Conservation (phyloP, 1,140 invertebrate genomes). For the Platyura marginata region DNA sequence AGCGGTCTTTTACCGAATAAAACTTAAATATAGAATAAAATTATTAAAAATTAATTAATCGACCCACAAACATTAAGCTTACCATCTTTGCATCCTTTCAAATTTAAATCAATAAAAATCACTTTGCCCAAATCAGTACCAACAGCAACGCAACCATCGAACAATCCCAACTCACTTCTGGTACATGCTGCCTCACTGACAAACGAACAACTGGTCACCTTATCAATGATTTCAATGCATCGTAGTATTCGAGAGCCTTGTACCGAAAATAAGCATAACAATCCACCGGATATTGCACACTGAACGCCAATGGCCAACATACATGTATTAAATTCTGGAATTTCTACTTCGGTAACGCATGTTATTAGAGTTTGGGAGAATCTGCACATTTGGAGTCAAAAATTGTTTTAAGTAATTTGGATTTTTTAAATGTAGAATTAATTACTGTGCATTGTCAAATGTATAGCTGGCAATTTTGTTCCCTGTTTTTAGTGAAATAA, state of each 20-base stretch:
- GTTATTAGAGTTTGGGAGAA: slow-evolving; percentile 4
- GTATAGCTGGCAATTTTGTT: background rate
- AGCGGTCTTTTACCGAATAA: too few species aligned
- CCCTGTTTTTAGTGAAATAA: background rate
- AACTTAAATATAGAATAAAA: too few species aligned
- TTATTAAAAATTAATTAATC: too few species aligned
- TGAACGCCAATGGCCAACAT: slow-evolving; percentile 3
- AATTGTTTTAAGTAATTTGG: too few species aligned
- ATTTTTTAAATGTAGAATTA: too few species aligned
- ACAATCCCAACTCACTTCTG: background rate
- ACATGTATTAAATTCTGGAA: slow-evolving; percentile 1
- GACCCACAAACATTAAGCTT: background rate
- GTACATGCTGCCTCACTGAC: background rate
- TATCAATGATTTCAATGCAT: slow-evolving; percentile 1
- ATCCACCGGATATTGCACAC: background rate
- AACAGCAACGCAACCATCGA: slow-evolving; percentile 11
- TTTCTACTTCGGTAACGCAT: slow-evolving; percentile 6
- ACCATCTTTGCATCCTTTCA: slow-evolving; percentile 2
- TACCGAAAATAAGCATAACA: slow-evolving; percentile 2
- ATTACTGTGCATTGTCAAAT: background rate
- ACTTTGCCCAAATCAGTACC: slow-evolving; percentile 11
- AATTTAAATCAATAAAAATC: slow-evolving; percentile 14
- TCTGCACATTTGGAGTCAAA: background rate
- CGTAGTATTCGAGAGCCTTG: slow-evolving; percentile 9
- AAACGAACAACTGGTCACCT: slow-evolving; percentile 2